Conservation (phyloP, 1,140 invertebrate species). For the Aphis craccivora region DNA sequence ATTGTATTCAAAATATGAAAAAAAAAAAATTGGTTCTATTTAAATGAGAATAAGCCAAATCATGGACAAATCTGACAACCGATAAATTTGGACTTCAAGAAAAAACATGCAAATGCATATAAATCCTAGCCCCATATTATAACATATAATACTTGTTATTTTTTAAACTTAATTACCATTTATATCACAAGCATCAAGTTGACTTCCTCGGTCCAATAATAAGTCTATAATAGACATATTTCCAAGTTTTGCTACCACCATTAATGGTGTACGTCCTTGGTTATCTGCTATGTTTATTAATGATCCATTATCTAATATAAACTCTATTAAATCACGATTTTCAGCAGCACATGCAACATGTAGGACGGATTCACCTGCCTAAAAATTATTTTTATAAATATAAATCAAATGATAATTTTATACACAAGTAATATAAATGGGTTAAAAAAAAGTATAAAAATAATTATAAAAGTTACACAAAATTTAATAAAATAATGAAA, state of each 20-base stretch:
- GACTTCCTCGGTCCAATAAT: slow-evolving; percentile 62
- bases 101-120: too few species aligned
- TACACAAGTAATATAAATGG: too few species aligned
- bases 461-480: not conserved
- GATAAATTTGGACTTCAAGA: too few species aligned
- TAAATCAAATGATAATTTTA: not conserved
- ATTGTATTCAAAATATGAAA: not conserved
- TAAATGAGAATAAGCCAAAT: too few species aligned
- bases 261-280: slow-evolving; percentile 68
- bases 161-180: slow-evolving; percentile 61
- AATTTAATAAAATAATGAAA: not conserved
- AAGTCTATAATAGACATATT: slow-evolving; percentile 62
- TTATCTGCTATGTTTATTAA: slow-evolving; percentile 69
- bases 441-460: not conserved
- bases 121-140: not conserved
- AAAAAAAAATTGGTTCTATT: not conserved
- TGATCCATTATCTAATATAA: slow-evolving; percentile 68
- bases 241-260: slow-evolving; percentile 67
- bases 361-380: slow-evolving; percentile 62
- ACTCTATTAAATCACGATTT: slow-evolving; percentile 66
- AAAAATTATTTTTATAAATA: slow-evolving; percentile 12
- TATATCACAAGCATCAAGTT: slow-evolving; percentile 61
- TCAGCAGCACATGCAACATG: slow-evolving; percentile 61
- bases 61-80: too few species aligned
- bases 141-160: not conserved